Evolutionary conservation across 1,140 invertebrate species (phyloP).

Genomic region (Aricia agestis): DNA sequence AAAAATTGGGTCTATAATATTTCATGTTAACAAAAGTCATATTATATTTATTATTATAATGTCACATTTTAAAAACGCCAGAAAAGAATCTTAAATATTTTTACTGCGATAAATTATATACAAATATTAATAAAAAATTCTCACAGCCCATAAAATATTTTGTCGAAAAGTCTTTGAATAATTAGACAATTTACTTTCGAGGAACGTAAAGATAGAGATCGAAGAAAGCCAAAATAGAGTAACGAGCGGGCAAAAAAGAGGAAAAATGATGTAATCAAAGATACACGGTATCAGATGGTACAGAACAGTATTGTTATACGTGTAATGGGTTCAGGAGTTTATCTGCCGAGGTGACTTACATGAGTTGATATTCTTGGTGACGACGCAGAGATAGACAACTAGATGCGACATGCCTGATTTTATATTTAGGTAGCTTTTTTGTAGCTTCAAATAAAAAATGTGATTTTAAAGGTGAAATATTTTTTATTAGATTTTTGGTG

Average conservation of each 20-base stretch:
- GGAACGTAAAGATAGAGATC: not conserved
- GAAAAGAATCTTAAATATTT: too few species aligned
- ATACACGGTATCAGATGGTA: constrained; percentile 35
- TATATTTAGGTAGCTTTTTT: too few species aligned
- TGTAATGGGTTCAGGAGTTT: constrained; percentile 45
- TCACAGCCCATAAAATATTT: too few species aligned
- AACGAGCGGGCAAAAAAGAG: not conserved
- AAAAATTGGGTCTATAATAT: not conserved
- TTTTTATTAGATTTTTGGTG: too few species aligned
- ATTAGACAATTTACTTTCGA: not conserved
- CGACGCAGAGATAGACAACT: constrained; percentile 26
- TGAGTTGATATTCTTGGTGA: constrained; percentile 33
- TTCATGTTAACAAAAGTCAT: too few species aligned
- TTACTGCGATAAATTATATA: too few species aligned
- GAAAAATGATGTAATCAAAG: constrained; percentile 33
- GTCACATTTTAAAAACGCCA: too few species aligned
- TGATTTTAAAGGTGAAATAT: too few species aligned
- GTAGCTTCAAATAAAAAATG: too few species aligned
- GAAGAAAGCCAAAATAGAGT: constrained; percentile 4
- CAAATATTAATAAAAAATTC: too few species aligned
- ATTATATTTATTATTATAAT: too few species aligned
- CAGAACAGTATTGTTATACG: constrained; percentile 38
- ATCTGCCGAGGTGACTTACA: constrained; percentile 44
- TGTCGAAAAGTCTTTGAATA: not conserved
- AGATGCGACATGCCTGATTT: constrained; percentile 19